Evolutionary conservation across 2,888 invertebrate genomes (phyloP).

Genomic region (Sphaerolaimus hirsutus): DNA sequence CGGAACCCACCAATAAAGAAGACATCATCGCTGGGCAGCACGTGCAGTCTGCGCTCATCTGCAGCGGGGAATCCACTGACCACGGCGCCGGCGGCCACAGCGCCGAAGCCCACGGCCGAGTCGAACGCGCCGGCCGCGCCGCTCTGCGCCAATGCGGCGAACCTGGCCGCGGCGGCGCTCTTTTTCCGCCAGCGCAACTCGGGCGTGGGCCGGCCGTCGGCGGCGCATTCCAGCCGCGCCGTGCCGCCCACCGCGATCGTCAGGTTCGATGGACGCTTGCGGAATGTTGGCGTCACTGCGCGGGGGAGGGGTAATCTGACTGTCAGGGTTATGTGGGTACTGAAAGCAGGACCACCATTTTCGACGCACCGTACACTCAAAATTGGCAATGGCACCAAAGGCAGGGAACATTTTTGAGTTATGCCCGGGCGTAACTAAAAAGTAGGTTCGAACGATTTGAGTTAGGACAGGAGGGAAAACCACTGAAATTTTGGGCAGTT

Average conservation of each 20-base stretch:
- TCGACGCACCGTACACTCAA: no score
- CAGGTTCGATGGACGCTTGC: constrained; percentile 56
- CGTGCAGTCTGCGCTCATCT: constrained; percentile 66
- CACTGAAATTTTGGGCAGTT: no score
- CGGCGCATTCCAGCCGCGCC: constrained; percentile 68
- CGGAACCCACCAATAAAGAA: no score
- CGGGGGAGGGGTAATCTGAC: no score
- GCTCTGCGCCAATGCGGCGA: not conserved
- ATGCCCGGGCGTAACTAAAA: no score
- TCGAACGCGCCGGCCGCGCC: not conserved
- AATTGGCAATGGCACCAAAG: no score
- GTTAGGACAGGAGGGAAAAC: no score
- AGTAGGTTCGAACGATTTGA: no score
- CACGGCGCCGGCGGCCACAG: not conserved
- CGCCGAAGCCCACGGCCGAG: not conserved
- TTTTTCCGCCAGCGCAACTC: constrained; percentile 27
- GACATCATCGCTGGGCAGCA: constrained; percentile 66
- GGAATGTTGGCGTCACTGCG: constrained; percentile 61
- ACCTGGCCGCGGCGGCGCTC: not conserved
- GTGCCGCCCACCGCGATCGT: constrained; percentile 59
- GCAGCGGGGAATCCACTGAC: constrained; percentile 56
- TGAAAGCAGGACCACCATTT: no score
- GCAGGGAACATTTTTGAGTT: no score
- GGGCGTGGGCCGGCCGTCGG: constrained; percentile 61
- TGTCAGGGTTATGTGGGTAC: no score